Conservation (phyloP, 2,888 invertebrate genomes). For the Drosophila vallismaia region DNA sequence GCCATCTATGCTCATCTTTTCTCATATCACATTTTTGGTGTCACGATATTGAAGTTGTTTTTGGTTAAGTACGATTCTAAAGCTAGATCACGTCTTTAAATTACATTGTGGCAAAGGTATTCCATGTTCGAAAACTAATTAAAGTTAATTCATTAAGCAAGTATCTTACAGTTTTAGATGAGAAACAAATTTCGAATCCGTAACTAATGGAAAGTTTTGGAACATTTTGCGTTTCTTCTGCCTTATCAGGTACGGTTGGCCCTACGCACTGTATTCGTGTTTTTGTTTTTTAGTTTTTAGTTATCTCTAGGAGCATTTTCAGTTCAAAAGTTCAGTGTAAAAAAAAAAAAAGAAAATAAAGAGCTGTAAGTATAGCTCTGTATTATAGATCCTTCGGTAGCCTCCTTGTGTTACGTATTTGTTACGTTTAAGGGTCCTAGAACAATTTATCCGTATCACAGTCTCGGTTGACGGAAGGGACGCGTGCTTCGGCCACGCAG, state of each 20-base stretch:
- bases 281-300: too few species aligned
- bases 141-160: too few species aligned
- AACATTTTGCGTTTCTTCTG: background rate
- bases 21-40: background rate
- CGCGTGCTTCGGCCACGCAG: slow-evolving; percentile 1
- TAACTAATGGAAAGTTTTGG: background rate
- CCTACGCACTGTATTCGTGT: background rate
- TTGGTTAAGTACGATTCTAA: background rate
- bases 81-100: slow-evolving; percentile 1
- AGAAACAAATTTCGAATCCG: background rate
- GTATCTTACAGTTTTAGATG: too few species aligned
- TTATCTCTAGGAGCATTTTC: background rate
- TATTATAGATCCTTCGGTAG: background rate
- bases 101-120: background rate
- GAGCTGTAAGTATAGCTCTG: too few species aligned
- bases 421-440: too few species aligned
- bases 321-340: background rate
- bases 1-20: background rate
- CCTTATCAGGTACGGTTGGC: background rate
- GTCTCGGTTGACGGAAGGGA: background rate
- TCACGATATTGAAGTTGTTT: background rate
- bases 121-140: too few species aligned
- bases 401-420: background rate
- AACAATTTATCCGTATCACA: slow-evolving; percentile 17
- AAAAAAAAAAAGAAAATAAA: too few species aligned